phyloP scores from a whole-genome alignment of 2,888 invertebrate species.

The Blastobasis adustella region DNA sequence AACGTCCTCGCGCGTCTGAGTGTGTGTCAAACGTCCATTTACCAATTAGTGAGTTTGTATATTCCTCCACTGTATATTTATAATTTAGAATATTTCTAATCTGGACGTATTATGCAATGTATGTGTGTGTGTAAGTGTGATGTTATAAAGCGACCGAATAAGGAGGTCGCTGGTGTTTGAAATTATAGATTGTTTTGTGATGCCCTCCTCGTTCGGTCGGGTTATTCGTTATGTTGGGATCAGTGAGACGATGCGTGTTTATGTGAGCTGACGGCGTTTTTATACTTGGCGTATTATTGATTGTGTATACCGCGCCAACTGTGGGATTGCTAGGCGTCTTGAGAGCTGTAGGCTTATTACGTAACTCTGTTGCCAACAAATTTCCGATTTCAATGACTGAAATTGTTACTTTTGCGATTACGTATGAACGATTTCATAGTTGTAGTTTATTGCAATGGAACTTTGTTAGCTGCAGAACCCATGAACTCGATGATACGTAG shows the following conservation, averaged over 20 bases:
- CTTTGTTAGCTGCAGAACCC: no score
- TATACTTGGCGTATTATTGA: slow-evolving; percentile 6
- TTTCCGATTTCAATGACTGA: no score
- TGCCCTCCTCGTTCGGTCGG: slow-evolving; percentile 8
- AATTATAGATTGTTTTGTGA: background rate
- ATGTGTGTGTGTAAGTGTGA: slow-evolving; percentile 13
- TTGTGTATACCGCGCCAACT: no score
- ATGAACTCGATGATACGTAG: no score
- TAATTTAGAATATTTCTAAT: slow-evolving; percentile 42
- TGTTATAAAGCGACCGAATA: slow-evolving; percentile 13
- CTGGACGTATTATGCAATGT: slow-evolving; percentile 46
- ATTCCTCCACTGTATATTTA: slow-evolving; percentile 69
- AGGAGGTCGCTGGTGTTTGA: slow-evolving; percentile 10
- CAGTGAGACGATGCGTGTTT: slow-evolving; percentile 32
- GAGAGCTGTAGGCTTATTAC: no score
- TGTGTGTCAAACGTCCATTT: slow-evolving; percentile 60
- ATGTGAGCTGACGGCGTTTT: slow-evolving; percentile 19
- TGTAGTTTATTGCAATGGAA: no score
- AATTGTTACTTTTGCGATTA: no score
- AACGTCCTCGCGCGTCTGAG: slow-evolving; percentile 22
- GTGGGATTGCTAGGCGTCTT: no score
- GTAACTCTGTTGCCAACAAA: no score
- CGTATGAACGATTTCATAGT: no score
- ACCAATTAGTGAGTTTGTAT: slow-evolving; percentile 38
- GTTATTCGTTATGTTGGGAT: slow-evolving; percentile 19